phyloP scores from a whole-genome alignment of 2,113 vertebrate genomes.

The Sprattus sprattus region DNA sequence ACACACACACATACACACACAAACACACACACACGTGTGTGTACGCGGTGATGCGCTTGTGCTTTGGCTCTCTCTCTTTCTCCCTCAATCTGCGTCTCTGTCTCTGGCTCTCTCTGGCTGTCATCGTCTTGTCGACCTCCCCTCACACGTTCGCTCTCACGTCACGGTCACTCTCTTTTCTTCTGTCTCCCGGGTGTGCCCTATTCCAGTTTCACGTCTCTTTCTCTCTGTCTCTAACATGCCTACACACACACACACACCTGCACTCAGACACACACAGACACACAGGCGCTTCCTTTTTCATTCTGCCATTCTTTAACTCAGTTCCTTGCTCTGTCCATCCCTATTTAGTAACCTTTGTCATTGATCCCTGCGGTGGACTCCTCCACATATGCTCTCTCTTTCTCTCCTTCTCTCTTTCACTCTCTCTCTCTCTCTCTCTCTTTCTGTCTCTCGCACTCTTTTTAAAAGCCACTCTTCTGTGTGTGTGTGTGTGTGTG shows the following conservation, averaged over 20 bases:
- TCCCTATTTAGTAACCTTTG: too few species aligned
- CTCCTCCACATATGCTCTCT: not conserved
- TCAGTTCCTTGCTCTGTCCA: too few species aligned
- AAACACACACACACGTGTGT: conserved; percentile 51
- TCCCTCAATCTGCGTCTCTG: not conserved
- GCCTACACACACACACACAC: conserved; percentile 45
- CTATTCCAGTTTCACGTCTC: conserved; percentile 50
- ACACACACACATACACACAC: conserved; percentile 44
- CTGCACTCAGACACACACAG: conserved; percentile 35
- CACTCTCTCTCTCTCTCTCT: not conserved
- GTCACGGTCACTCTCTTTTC: conserved; percentile 40
- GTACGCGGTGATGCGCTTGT: not conserved
- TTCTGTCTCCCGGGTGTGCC: conserved; percentile 49
- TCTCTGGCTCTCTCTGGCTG: not conserved
- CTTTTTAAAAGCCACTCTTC: not conserved
- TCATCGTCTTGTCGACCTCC: too few species aligned
- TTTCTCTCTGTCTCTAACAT: conserved; percentile 43
- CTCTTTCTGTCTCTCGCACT: conserved; percentile 12
- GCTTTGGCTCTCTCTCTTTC: conserved; percentile 23
- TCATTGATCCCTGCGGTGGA: too few species aligned
- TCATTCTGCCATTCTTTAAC: not conserved
- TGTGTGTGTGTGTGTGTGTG: conserved; percentile 4
- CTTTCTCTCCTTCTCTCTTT: not conserved
- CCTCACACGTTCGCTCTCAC: conserved; percentile 23
- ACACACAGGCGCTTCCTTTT: not conserved